Evolutionary conservation across 2,888 invertebrate genomes (phyloP).

Genomic region (Endomychus coccineus): DNA sequence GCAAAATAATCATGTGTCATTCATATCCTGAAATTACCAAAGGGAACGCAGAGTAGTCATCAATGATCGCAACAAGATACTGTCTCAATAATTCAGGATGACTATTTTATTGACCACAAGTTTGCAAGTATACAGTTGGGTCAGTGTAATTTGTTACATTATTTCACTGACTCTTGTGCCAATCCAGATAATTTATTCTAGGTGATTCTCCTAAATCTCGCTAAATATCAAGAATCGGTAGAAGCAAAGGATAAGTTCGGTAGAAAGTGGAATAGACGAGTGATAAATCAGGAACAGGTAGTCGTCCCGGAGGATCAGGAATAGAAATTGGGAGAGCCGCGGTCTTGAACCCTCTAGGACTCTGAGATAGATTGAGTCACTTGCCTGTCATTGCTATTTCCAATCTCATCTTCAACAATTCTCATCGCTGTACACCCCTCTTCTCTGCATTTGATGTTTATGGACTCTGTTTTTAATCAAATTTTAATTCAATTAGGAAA

Average conservation of each 20-base stretch:
- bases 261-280: constrained; percentile 43
- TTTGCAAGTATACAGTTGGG: too few species aligned
- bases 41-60: too few species aligned
- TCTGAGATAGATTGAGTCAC: constrained; percentile 40
- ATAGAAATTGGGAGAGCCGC: constrained; percentile 36
- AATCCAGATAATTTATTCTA: constrained; percentile 39
- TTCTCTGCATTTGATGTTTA: too few species aligned
- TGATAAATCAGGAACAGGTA: constrained; percentile 45
- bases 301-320: constrained; percentile 40
- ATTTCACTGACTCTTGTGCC: constrained; percentile 13
- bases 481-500: constrained; percentile 27
- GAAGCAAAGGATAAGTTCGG: constrained; percentile 40
- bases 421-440: constrained; percentile 21
- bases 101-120: too few species aligned
- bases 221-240: constrained; percentile 44
- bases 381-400: constrained; percentile 34
- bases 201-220: constrained; percentile 40
- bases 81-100: too few species aligned
- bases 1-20: too few species aligned
- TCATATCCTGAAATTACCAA: too few species aligned
- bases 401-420: constrained; percentile 32
- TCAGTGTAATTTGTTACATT: constrained; percentile 16
- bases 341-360: constrained; percentile 27
- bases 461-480: constrained; percentile 29
- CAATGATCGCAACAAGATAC: too few species aligned